phyloP scores from a whole-genome alignment of 2,113 vertebrate species.

The Spermophilus dauricus region DNA sequence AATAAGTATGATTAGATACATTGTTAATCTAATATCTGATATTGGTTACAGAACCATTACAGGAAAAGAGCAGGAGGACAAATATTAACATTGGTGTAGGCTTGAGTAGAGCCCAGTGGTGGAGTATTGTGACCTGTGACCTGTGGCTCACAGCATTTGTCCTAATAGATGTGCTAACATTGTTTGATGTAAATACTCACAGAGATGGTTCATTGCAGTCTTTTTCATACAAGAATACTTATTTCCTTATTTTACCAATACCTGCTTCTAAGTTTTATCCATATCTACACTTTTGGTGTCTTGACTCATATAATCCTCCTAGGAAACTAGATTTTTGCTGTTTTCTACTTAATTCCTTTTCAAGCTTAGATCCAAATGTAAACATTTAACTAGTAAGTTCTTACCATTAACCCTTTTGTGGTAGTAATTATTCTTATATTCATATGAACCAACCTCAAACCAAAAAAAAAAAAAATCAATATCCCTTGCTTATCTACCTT shows the following conservation, averaged over 20 bases:
- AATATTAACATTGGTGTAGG: background rate
- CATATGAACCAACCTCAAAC: background rate
- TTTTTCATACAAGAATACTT: background rate
- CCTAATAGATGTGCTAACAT: background rate
- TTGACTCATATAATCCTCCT: background rate
- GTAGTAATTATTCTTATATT: background rate
- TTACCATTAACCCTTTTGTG: background rate
- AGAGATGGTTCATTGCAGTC: background rate
- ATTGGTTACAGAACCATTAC: background rate
- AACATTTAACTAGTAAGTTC: background rate
- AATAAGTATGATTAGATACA: background rate
- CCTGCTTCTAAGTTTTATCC: background rate
- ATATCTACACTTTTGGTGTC: background rate
- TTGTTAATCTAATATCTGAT: slow-evolving; percentile 34
- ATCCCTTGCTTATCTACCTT: background rate
- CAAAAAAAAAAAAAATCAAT: background rate
- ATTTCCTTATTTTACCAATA: background rate
- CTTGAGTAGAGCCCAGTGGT: background rate
- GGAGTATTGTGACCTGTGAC: background rate
- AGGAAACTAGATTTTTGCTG: background rate
- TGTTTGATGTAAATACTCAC: background rate
- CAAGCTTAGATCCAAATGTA: background rate
- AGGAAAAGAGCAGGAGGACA: background rate
- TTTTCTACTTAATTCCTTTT: background rate
- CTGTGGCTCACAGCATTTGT: background rate